Evolutionary conservation across 2,888 invertebrate species (phyloP), one percentile per base, ranked within the genome.

Genomic region (Ashinkailepas kermadecensis): DNA sequence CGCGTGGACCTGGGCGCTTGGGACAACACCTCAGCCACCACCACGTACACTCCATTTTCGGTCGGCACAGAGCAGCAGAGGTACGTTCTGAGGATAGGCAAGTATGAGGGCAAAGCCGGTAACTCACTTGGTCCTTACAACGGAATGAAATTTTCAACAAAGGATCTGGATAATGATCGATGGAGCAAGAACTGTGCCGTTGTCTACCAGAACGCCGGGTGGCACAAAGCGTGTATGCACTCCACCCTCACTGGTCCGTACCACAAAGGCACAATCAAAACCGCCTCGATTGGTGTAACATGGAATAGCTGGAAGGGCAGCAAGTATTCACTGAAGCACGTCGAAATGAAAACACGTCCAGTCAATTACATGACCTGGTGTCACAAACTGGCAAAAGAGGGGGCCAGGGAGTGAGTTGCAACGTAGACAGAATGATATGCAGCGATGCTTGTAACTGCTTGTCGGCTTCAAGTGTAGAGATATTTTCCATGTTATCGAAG

Each of bases 1-100:
- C 88, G 96, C 81, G 94, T 96, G 10, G 96, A 96, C 86, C 89
- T 96, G 2, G 95, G 96, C 87, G 96, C 96, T 88, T 96, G 96
- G 87, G 96, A 95, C 12, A 67, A 67, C 25, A 25, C 0, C 67
- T 67, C 67, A 8, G 25, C 25, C 67, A 23, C 23, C 23, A 25
- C 67, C 67, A 23, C 13, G 12, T 67, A 67, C 67, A 67, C 67
- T 0, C 67, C 67, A 6, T 67, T 67, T 13, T 67, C 67, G 0
- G 25, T 67, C 12, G 67, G 67, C 10, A 25, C 67, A 6, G 67
- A 67, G 23, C 67, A 67, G 25, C 67, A 67, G 15, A 67, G 25
- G 67, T 67, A 67, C n/a, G 23, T 12, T 0, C 25, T 67, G 25
- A 67, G 25, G 13, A 12, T 25, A 13, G 67, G 67, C 11, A 67